Percentiles rank a stretch among this genome's conserved stretches.
Conservation (phyloP, 1,140 invertebrate genomes). For the Euura saliciscinereae region DNA sequence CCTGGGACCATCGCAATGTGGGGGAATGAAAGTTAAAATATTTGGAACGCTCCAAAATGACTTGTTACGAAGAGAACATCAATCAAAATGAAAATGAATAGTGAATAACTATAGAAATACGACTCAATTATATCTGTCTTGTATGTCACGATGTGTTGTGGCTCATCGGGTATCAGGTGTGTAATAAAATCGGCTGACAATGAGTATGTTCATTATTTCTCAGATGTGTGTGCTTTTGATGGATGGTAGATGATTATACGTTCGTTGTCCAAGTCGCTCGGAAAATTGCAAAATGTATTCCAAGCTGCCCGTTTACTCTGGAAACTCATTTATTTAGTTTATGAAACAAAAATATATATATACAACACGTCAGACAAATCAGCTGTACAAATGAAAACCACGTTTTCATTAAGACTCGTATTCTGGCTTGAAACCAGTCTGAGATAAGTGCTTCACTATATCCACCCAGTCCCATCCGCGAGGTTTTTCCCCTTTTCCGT, state of each 20-base stretch:
- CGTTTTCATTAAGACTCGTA: constrained; percentile 40
- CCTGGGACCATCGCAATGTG: constrained; percentile 46
- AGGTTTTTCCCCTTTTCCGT: constrained; percentile 82
- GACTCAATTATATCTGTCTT: neutral
- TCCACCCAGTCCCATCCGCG: constrained; percentile 95
- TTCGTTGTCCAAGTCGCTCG: too few species aligned
- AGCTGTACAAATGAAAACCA: constrained; percentile 28
- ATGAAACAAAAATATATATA: constrained; percentile 46
- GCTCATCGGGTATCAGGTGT: too few species aligned
- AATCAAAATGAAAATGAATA: neutral
- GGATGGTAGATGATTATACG: too few species aligned
- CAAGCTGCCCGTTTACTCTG: neutral
- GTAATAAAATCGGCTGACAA: too few species aligned
- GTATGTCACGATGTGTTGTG: neutral
- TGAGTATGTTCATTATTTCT: too few species aligned
- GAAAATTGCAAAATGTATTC: too few species aligned
- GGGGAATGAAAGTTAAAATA: neutral
- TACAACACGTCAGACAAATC: constrained; percentile 37
- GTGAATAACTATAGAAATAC: neutral
- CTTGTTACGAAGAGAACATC: neutral
- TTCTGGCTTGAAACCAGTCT: constrained; percentile 70
- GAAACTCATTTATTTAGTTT: constrained; percentile 42
- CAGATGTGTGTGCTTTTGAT: too few species aligned
- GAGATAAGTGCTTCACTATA: constrained; percentile 93
- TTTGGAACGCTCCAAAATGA: neutral